Base-by-base conservation (phyloP, 2,888 invertebrate genomes). In the Sarcophaga subvicina region DNA sequence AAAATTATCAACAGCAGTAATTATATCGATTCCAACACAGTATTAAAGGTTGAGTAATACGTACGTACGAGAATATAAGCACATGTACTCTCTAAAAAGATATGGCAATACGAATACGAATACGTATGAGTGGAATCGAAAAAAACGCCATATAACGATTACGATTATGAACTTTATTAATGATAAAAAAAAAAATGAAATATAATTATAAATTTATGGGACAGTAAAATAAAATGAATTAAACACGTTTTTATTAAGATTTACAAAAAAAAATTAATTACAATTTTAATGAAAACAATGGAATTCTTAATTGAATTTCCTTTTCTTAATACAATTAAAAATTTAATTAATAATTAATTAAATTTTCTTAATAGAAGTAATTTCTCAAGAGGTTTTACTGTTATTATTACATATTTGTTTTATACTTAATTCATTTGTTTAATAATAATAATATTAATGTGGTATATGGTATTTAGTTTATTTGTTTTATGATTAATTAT, bases 1-100 rank as follows among this genome's bases (percentile, higher is more conserved):
- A 80, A 73, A 75, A 17, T 59, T 20, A 64, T 73, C 71, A 66
- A n/a, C 20, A 47, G n/a, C 62, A 80, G 72, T 80, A 84, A 84
- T 49, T 54, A 22, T 14, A 71, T 54, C 27, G 70, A n/a, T 37
- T 37, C 8, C 54, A 49, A 62, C 10, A 47, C n/a, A 63, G 54
- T 27, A 71, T 47, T 59, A 47, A 79, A 79, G 64, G 47, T 66
- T 83, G 66, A 37, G 27, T 47, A 20, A 63, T 17, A 45, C 27
- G 8, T 8, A 27, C 6, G 0, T 27, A 8, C 37, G 27, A 27
- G 27, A 27, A 69, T 20, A 14, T 49, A 17, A 62, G 11, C 49
- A 66, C 10, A 77, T 70, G 8, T 64, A 54, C 37, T 49, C n/a
- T 59, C 37, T 54, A 45, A 25, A 27, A 20, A 47, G 45, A 59